A percentile compares a stretch with the other conserved stretches of the same genome.
phyloP scores from a whole-genome alignment of 1,140 invertebrate species.

The Cydia pomonella region DNA sequence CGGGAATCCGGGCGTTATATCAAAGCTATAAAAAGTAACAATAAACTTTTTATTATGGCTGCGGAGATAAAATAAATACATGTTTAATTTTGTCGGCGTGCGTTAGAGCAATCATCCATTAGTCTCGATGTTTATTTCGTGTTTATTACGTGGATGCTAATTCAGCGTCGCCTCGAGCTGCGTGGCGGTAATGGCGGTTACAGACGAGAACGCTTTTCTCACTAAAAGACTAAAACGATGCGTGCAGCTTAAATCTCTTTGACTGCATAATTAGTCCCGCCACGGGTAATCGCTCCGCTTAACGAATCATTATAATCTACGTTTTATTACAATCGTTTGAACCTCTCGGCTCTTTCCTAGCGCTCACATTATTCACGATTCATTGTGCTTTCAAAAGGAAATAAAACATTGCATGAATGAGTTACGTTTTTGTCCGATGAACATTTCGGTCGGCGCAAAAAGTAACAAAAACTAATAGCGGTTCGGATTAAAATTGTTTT shows the following conservation, averaged over 20 bases:
- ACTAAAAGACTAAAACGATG: constrained; percentile 38
- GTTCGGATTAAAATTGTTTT: constrained; percentile 21
- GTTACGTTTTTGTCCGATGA: constrained; percentile 62
- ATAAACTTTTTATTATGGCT: constrained; percentile 71
- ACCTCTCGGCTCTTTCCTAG: constrained; percentile 54
- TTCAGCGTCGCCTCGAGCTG: constrained; percentile 49
- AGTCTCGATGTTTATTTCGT: constrained; percentile 71
- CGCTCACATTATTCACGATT: constrained; percentile 68
- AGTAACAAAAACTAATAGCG: constrained; percentile 12
- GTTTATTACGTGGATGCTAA: constrained; percentile 65
- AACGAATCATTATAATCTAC: constrained; percentile 55
- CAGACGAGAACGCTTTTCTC: neutral
- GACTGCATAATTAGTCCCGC: constrained; percentile 51
- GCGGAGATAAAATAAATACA: constrained; percentile 71
- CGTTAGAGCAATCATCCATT: constrained; percentile 62
- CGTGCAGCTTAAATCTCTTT: constrained; percentile 48
- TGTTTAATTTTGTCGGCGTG: constrained; percentile 52
- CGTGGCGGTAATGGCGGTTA: constrained; percentile 52
- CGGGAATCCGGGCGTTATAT: constrained; percentile 50
- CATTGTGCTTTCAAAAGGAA: constrained; percentile 69
- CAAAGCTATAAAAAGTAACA: constrained; percentile 66
- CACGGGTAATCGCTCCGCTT: constrained; percentile 50
- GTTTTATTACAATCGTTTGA: constrained; percentile 54
- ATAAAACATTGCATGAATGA: constrained; percentile 63
- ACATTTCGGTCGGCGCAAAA: constrained; percentile 56